Conservation (phyloP, 2,797 vertebrate species). For the Mallotus villosus region DNA sequence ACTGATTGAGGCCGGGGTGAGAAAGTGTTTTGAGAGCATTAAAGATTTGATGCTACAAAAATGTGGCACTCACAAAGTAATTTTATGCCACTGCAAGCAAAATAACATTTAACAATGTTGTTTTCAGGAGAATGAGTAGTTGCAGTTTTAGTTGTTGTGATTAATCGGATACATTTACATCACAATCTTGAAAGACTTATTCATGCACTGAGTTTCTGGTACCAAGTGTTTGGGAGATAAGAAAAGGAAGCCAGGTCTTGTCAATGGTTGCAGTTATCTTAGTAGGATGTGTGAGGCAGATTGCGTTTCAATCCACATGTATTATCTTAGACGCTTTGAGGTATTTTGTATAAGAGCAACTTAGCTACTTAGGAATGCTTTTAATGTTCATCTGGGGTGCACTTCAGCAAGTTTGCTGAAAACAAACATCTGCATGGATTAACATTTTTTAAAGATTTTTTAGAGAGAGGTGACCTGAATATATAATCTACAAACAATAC, state of each 20-base stretch:
- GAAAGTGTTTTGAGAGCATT: slow-evolving; percentile 14
- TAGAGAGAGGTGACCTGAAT: slow-evolving; percentile 77
- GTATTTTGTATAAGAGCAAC: slow-evolving; percentile 81
- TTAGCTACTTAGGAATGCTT: slow-evolving; percentile 80
- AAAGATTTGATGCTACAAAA: slow-evolving; percentile 10
- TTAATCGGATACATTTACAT: slow-evolving; percentile 81
- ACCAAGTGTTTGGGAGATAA: slow-evolving; percentile 79
- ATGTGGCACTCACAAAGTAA: slow-evolving; percentile 28
- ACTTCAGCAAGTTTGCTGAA: slow-evolving; percentile 76
- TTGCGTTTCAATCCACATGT: slow-evolving; percentile 83
- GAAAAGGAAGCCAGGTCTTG: slow-evolving; percentile 79
- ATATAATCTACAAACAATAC: slow-evolving; percentile 83
- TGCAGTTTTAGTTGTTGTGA: slow-evolving; percentile 72
- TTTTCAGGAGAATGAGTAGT: slow-evolving; percentile 61
- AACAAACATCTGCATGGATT: slow-evolving; percentile 82
- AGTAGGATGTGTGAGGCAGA: slow-evolving; percentile 78
- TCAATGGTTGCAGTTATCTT: slow-evolving; percentile 82
- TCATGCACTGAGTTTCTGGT: slow-evolving; percentile 75
- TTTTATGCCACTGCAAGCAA: slow-evolving; percentile 63
- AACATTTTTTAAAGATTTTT: slow-evolving; percentile 77
- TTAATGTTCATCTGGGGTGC: slow-evolving; percentile 78
- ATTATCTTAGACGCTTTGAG: slow-evolving; percentile 82
- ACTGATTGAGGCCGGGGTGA: slow-evolving; percentile 45
- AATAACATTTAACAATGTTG: slow-evolving; percentile 67
- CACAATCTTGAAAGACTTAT: slow-evolving; percentile 81